A percentile compares a stretch with the other conserved stretches of the same genome.
Conservation (phyloP, 2,888 invertebrate genomes). For the Melinaea menophilus region DNA sequence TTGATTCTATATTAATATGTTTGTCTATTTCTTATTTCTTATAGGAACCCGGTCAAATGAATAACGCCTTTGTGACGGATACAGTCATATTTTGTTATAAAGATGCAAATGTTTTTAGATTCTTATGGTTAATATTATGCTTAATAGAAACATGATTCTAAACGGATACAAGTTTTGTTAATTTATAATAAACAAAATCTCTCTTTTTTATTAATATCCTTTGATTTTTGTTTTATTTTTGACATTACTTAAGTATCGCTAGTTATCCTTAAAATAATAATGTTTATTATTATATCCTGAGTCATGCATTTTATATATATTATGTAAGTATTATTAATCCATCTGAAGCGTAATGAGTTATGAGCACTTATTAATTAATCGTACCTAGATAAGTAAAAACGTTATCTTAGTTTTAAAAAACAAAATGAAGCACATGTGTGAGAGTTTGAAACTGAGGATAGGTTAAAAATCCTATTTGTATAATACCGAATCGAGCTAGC, state of each 20-base stretch:
- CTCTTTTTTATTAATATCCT: neutral
- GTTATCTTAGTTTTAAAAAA: no score
- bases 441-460: no score
- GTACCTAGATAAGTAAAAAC: no score
- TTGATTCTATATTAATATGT: no score
- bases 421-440: no score
- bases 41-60: slow-evolving; percentile 41
- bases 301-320: no score
- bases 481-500: no score
- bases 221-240: neutral
- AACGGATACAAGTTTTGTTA: slow-evolving; percentile 15
- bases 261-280: slow-evolving; percentile 45
- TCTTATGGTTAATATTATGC: slow-evolving; percentile 16
- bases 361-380: no score
- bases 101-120: no score
- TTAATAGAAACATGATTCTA: slow-evolving; percentile 7
- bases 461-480: no score
- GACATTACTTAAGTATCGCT: slow-evolving; percentile 4
- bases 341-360: no score
- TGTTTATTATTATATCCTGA: neutral
- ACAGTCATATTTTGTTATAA: slow-evolving; percentile 52
- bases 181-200: slow-evolving; percentile 15
- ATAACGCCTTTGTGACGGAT: slow-evolving; percentile 45
- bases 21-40: neutral
- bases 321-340: no score